These are phyloP conservation scores for Amblyjoppa fuscipennis DNA, from an alignment of 2,888 invertebrate species.

Conservation along the genomic window DNA sequence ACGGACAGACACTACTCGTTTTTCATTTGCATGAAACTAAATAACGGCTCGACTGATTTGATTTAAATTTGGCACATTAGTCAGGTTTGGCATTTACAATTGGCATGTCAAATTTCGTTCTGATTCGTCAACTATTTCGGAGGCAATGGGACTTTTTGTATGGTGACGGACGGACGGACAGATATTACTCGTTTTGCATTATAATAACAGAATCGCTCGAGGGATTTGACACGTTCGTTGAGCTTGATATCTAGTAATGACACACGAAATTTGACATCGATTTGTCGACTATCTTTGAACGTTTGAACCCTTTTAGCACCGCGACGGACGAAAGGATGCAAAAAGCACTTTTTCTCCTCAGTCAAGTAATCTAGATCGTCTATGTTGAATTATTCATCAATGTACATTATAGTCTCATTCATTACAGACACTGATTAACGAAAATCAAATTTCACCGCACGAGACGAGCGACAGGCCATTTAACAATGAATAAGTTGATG, in stretches of 20 bases:
- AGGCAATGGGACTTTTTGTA: neutral
- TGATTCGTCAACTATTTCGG: too few relatives aligned
- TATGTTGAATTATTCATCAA: neutral
- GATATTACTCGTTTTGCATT: neutral
- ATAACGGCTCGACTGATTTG: neutral
- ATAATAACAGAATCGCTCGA: neutral
- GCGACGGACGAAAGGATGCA: too few relatives aligned
- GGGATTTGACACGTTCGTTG: neutral
- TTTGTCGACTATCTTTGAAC: too few relatives aligned
- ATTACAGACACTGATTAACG: neutral
- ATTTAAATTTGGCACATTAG: neutral
- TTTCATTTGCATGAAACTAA: neutral
- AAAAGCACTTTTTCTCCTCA: too few relatives aligned
- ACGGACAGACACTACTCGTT: neutral
- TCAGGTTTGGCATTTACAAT: too few relatives aligned
- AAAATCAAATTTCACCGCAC: neutral
- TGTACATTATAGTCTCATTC: neutral
- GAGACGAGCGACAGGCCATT: neutral
- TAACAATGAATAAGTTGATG: neutral
- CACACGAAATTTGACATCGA: too few relatives aligned
- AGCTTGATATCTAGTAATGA: too few relatives aligned
- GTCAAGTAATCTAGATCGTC: neutral
- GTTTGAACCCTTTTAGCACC: too few relatives aligned
- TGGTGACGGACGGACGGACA: neutral
- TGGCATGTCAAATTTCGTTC: too few relatives aligned